These are phyloP conservation scores for Nephila pilipes DNA, from an alignment of 1,140 invertebrate genomes.

Conservation along the genomic window DNA sequence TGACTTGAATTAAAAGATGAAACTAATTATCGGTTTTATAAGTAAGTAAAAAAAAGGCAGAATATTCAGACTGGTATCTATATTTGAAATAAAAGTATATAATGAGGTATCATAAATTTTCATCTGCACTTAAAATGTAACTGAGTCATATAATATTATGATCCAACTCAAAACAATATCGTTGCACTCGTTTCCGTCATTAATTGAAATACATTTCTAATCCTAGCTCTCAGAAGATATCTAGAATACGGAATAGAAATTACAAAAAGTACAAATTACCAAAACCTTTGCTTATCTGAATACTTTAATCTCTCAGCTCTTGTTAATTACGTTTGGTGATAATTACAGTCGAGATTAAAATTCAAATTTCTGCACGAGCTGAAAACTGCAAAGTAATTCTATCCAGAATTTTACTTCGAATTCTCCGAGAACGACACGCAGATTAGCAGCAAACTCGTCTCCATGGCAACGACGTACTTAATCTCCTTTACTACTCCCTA, in stretches of 20 bases:
- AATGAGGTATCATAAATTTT: too few relatives aligned
- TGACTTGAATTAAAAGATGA: too few relatives aligned
- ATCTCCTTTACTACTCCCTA: slow-evolving; percentile 25
- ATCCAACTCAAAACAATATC: background rate
- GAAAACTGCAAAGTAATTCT: background rate
- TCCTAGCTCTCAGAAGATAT: background rate
- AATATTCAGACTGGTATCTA: too few relatives aligned
- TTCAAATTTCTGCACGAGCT: slow-evolving; percentile 19
- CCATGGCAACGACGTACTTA: slow-evolving; percentile 14
- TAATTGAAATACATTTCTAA: background rate
- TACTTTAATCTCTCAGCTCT: background rate
- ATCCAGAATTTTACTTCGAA: slow-evolving; percentile 20
- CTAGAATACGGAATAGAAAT: background rate
- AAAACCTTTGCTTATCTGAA: background rate
- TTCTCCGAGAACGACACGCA: slow-evolving; percentile 24
- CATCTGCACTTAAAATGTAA: too few relatives aligned
- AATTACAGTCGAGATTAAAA: slow-evolving; percentile 37
- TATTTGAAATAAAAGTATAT: too few relatives aligned
- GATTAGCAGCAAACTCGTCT: slow-evolving; percentile 24
- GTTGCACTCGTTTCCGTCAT: background rate
- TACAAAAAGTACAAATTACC: background rate
- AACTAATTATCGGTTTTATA: too few relatives aligned
- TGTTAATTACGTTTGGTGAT: slow-evolving; percentile 17
- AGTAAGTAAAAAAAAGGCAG: too few relatives aligned
- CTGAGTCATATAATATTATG: background rate